Conservation (phyloP, 30 jellyfish, hydroid and myxozoan species). For the Aurelia aurita region DNA sequence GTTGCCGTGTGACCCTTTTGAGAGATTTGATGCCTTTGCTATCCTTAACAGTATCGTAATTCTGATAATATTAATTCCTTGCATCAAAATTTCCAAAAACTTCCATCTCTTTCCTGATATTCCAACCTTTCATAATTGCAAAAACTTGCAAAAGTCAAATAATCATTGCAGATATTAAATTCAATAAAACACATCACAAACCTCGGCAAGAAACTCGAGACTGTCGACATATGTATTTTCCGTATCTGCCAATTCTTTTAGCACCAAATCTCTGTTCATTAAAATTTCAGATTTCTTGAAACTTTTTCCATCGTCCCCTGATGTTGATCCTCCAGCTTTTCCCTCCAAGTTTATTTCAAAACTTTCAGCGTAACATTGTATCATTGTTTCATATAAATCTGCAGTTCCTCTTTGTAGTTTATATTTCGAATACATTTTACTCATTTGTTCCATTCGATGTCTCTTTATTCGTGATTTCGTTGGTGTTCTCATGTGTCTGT, state of each 20-base stretch:
- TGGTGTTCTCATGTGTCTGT: slow-evolving; percentile 35
- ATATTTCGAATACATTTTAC: slow-evolving; percentile 58
- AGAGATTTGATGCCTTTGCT: too few species aligned
- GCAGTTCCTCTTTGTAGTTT: slow-evolving; percentile 81
- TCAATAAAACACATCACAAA: neutral
- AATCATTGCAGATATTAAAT: too few species aligned
- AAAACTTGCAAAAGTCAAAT: too few species aligned
- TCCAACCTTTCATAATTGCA: too few species aligned
- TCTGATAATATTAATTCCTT: too few species aligned
- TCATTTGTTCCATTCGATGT: slow-evolving; percentile 79
- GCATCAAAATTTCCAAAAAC: too few species aligned
- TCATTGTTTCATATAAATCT: slow-evolving; percentile 80
- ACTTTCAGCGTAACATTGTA: slow-evolving; percentile 78
- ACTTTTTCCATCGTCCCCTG: slow-evolving; percentile 22
- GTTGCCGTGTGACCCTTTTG: too few species aligned
- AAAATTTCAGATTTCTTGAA: slow-evolving; percentile 61
- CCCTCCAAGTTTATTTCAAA: slow-evolving; percentile 44
- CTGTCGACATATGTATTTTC: slow-evolving; percentile 78
- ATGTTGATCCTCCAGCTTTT: slow-evolving; percentile 5
- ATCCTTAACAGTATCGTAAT: too few species aligned
- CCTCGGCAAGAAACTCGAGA: slow-evolving; percentile 52
- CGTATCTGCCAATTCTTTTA: slow-evolving; percentile 87
- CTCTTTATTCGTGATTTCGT: slow-evolving; percentile 64
- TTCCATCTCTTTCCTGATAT: too few species aligned
- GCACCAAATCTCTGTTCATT: slow-evolving; percentile 82